Conservation (phyloP, 1,140 invertebrate species). For the Sycophaga agraensis region DNA sequence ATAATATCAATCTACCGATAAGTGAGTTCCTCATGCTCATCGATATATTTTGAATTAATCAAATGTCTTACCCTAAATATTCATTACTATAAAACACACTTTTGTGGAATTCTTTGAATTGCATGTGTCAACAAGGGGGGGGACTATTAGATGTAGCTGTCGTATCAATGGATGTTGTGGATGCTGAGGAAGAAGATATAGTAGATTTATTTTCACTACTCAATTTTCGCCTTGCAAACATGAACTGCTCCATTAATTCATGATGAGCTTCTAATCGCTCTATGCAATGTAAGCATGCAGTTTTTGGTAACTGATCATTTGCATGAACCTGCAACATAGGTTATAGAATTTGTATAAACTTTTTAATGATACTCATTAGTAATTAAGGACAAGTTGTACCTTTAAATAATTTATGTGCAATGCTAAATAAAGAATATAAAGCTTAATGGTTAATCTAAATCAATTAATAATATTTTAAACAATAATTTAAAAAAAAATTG, state of each 20-base stretch:
- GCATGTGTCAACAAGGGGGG: conserved; percentile 32
- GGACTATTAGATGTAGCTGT: conserved; percentile 44
- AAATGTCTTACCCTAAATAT: conserved; percentile 22
- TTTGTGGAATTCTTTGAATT: neutral
- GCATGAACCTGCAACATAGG: conserved; percentile 63
- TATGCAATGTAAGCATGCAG: conserved; percentile 70
- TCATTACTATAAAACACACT: conserved; percentile 20
- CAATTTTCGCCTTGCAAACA: conserved; percentile 48
- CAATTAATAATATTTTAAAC: neutral
- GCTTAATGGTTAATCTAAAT: neutral
- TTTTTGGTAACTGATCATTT: conserved; percentile 73
- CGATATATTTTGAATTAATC: conserved; percentile 17
- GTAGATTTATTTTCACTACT: conserved; percentile 42
- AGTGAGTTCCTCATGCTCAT: neutral
- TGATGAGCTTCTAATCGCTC: conserved; percentile 70
- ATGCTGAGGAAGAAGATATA: conserved; percentile 37
- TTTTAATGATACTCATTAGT: neutral
- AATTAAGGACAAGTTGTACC: neutral
- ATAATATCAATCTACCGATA: conserved; percentile 11
- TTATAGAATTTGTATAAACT: neutral
- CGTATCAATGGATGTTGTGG: conserved; percentile 40
- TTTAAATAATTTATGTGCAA: neutral
- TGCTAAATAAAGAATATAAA: neutral
- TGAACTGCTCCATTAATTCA: conserved; percentile 64
- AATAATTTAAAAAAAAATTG: neutral